Evolutionary conservation across 2,888 invertebrate species (phyloP).

Genomic region (Amblyteles armatorius): DNA sequence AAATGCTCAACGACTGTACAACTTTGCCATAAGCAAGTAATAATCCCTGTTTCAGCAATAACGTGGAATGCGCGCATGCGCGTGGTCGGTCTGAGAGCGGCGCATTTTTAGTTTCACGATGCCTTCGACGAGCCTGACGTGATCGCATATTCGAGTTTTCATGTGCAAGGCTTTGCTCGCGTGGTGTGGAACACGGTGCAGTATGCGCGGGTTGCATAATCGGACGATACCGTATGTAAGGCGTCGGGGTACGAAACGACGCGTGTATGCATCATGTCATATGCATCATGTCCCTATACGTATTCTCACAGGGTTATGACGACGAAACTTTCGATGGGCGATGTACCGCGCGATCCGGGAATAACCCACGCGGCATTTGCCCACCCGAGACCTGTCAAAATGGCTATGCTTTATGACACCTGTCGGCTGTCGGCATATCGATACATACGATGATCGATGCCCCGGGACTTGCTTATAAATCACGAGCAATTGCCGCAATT

Average conservation of each 20-base stretch:
- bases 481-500: not conserved
- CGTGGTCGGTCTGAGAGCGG: not conserved
- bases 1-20: not conserved
- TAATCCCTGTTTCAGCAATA: constrained; percentile 4
- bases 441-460: constrained; percentile 54
- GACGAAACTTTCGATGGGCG: constrained; percentile 21
- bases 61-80: not conserved
- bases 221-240: not conserved
- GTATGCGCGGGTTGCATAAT: not conserved
- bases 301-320: not conserved
- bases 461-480: not conserved
- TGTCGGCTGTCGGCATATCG: constrained; percentile 43
- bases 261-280: not conserved
- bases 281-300: not conserved
- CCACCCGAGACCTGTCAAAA: constrained; percentile 59
- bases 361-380: constrained; percentile 49
- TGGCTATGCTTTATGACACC: constrained; percentile 59
- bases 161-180: not conserved
- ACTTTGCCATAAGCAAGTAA: not conserved
- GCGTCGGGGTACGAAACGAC: not conserved
- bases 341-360: constrained; percentile 33
- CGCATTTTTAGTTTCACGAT: not conserved
- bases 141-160: constrained; percentile 1
- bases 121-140: not conserved
- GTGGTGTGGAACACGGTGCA: not conserved